Evolutionary conservation across 2,797 vertebrate species (phyloP).

Genomic region (Prionace glauca): DNA sequence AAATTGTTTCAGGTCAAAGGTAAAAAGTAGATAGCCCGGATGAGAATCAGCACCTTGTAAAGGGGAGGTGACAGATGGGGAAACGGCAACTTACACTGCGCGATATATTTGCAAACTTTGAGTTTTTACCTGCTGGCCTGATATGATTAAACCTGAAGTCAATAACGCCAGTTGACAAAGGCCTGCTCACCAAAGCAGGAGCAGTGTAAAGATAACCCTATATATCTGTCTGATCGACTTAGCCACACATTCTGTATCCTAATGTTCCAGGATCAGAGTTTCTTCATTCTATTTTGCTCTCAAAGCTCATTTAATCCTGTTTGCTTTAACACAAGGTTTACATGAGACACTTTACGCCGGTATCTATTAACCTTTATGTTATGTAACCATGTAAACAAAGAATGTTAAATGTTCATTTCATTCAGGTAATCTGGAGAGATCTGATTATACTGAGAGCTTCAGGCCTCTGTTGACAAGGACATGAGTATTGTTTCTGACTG

Average conservation of each 20-base stretch:
- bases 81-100: not conserved
- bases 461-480: not conserved
- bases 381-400: not conserved
- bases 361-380: not conserved
- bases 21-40: not conserved
- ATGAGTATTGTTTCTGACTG: constrained; percentile 27
- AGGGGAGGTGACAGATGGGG: not conserved
- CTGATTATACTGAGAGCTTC: constrained; percentile 28
- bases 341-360: not conserved
- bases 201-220: not conserved
- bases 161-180: not conserved
- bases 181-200: not conserved
- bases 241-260: not conserved
- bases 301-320: constrained; percentile 3
- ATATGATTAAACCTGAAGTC: not conserved
- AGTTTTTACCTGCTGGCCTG: not conserved
- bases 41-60: not conserved
- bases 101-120: not conserved
- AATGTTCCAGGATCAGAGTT: not conserved
- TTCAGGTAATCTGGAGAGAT: not conserved
- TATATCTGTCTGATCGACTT: not conserved
- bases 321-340: not conserved
- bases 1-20: not conserved
- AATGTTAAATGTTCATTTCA: constrained; percentile 3
- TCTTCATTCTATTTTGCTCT: not conserved